Percentiles rank a stretch among this genome's conserved stretches.
Conservation (phyloP, 1,140 invertebrate genomes). For the Gonatopus flavifemur region DNA sequence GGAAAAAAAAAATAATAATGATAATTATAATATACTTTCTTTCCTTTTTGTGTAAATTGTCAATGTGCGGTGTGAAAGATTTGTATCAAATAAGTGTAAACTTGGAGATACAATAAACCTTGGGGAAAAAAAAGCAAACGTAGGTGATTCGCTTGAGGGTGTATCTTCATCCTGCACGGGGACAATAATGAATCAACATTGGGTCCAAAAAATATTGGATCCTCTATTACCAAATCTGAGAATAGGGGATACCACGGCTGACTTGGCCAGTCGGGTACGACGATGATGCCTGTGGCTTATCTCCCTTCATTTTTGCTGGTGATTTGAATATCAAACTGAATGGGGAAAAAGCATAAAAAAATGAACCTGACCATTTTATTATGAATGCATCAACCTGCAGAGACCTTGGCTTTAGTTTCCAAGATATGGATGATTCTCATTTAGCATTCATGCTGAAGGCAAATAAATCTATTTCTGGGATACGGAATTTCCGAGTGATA, state of each 20-base stretch:
- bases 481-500: background rate
- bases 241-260: conserved; percentile 1
- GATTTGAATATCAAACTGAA: background rate
- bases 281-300: background rate
- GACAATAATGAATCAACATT: background rate
- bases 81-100: no score
- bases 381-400: background rate
- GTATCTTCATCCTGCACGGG: conserved; percentile 1
- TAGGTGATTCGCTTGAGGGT: conserved; percentile 1
- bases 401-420: background rate
- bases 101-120: no score
- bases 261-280: background rate
- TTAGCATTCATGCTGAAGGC: background rate
- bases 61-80: no score
- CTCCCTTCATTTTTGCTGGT: background rate
- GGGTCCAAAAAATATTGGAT: background rate
- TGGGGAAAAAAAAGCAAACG: no score
- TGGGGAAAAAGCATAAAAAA: conserved; percentile 1
- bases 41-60: no score
- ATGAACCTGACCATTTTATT: background rate
- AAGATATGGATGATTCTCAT: background rate
- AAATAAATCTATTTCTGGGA: background rate
- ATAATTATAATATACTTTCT: no score
- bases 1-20: no score
- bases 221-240: background rate